These are phyloP conservation scores for Perizoma affinitatum DNA, from an alignment of 2,888 invertebrate genomes.

Conservation along the genomic window DNA sequence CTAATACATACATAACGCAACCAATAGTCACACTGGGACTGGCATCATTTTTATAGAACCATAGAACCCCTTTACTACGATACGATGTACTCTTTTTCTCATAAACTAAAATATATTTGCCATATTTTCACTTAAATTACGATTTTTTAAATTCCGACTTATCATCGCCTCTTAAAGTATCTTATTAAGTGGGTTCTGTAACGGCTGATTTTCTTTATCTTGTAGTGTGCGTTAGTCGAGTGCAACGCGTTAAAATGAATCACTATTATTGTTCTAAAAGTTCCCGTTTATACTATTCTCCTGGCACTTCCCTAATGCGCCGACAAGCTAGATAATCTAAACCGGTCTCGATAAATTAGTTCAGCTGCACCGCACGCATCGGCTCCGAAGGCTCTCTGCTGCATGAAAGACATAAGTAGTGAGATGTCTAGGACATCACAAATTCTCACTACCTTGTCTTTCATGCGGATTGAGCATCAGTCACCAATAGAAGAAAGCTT, in stretches of 20 bases:
- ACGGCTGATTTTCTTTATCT: constrained; percentile 12
- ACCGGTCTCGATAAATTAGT: constrained; percentile 7
- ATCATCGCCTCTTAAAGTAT: not conserved
- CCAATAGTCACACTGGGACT: too few species aligned
- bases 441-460: constrained; percentile 99
- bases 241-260: not conserved
- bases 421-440: constrained; percentile 90
- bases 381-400: constrained; percentile 72
- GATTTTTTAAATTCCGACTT: too few species aligned
- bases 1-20: too few species aligned
- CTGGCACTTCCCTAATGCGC: not conserved
- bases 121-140: too few species aligned
- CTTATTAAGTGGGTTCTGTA: not conserved
- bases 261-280: not conserved
- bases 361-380: constrained; percentile 22
- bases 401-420: constrained; percentile 99
- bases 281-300: not conserved
- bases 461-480: constrained; percentile 89
- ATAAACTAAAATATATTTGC: too few species aligned
- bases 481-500: constrained; percentile 44
- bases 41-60: too few species aligned
- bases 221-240: not conserved
- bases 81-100: too few species aligned
- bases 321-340: constrained; percentile 6
- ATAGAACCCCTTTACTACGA: too few species aligned